Conservation (phyloP, 1,140 invertebrate genomes). For the Bombus pascuorum region DNA sequence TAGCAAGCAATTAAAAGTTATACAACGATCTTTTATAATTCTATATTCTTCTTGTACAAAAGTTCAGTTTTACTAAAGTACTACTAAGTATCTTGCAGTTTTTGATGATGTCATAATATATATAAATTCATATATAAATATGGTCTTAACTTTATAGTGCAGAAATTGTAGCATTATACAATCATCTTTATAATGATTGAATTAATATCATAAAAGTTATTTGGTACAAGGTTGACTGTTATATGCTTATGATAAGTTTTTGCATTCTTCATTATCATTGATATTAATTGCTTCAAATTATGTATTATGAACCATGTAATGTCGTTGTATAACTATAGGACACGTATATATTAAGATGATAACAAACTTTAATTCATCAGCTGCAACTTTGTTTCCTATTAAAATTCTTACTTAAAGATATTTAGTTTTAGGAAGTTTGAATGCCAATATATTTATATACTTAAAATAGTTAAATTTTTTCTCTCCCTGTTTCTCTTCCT, state of each 20-base stretch:
- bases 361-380: conserved; percentile 19
- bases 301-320: neutral
- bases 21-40: conserved; percentile 52
- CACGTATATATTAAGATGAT: neutral
- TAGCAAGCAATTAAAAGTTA: conserved; percentile 64
- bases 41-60: neutral
- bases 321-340: conserved; percentile 64
- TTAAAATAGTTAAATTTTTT: conserved; percentile 9
- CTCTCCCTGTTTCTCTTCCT: no score
- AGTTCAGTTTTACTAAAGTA: neutral
- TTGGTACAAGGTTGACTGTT: conserved; percentile 61
- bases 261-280: neutral
- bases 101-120: neutral
- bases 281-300: neutral
- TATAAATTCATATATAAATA: neutral
- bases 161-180: neutral
- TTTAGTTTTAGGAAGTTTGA: neutral
- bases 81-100: neutral
- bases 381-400: conserved; percentile 51
- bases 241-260: neutral
- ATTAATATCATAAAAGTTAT: conserved; percentile 33
- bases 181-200: conserved; percentile 42
- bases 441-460: neutral
- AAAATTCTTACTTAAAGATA: neutral
- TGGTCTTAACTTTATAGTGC: no score